Evolutionary conservation across 2,113 vertebrate species (phyloP), one percentile per base, ranked within the genome.

Genomic region (Verasper variegatus): DNA sequence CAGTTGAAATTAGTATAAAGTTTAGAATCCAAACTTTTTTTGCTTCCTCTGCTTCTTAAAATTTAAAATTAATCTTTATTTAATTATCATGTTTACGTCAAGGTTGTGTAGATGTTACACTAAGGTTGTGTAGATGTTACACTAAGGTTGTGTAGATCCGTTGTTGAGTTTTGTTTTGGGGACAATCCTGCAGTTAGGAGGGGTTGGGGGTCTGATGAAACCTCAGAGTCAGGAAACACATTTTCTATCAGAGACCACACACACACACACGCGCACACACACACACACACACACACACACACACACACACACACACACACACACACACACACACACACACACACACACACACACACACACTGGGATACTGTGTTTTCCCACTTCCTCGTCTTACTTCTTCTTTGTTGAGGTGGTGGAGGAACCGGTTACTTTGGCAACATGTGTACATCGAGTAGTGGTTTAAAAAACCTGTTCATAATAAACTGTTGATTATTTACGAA

Each of bases 141-240:
- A 52, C 49, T 9, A 6, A 6, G 18, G 18, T 52, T 52, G 8
- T 12, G 40, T 52, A 20, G 51, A 51, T 51, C 17, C 3, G 49
- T 51, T 18, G 18, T 7, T 51, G 5, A 51, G n/a, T 24, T 66
- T 37, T 67, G 68, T 80, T 73, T 76, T 12, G 57, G 62, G 73
- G 60, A 76, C 76, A 81, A 21, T 84, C 35, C 68, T 74, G 27
- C 66, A 80, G 76, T 74, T 58, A 3, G 55, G n/a, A 13, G n/a
- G n/a, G 51, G 20, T 1, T 12, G 66, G 9, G 64, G 4, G 2
- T 37, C 45, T 77, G 81, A 63, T 62, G 70, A 84, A 87, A 85
- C 75, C 75, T 65, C 60, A 68, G 3, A 62, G 40, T 49, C 89
- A 93, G 93, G 92, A 94, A 94, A 93, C 93, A 94, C 91, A 94